Conservation (phyloP, 2,888 invertebrate genomes). For the Perdita meconis region DNA sequence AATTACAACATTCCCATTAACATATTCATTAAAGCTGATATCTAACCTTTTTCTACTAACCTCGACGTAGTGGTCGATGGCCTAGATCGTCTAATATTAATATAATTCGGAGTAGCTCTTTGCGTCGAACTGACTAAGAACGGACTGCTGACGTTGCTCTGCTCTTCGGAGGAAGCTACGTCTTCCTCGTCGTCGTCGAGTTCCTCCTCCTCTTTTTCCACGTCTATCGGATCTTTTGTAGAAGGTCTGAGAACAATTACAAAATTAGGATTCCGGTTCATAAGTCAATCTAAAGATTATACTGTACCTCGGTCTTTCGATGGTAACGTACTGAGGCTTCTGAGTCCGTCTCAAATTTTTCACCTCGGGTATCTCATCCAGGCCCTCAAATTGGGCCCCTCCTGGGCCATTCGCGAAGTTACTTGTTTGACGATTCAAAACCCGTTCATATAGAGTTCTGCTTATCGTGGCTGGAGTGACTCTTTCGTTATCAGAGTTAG, state of each 20-base stretch:
- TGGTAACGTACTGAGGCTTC: slow-evolving; percentile 90
- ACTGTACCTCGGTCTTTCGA: slow-evolving; percentile 88
- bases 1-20: slow-evolving; percentile 1
- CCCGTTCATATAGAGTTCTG: slow-evolving; percentile 91
- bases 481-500: slow-evolving; percentile 61
- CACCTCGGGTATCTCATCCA: slow-evolving; percentile 81
- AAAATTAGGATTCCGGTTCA: no score
- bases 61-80: slow-evolving; percentile 75
- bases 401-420: slow-evolving; percentile 85
- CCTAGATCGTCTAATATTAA: slow-evolving; percentile 79
- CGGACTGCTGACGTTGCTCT: slow-evolving; percentile 72
- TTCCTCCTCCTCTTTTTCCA: slow-evolving; percentile 77
- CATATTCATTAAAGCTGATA: no score
- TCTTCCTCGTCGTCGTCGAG: slow-evolving; percentile 83
- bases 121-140: slow-evolving; percentile 71
- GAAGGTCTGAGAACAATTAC: slow-evolving; percentile 60
- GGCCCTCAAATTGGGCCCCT: slow-evolving; percentile 85
- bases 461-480: slow-evolving; percentile 89
- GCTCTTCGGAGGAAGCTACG: slow-evolving; percentile 79
- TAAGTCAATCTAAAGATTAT: background rate
- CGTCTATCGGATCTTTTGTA: slow-evolving; percentile 66
- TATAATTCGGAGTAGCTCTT: slow-evolving; percentile 78
- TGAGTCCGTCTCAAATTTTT: slow-evolving; percentile 83
- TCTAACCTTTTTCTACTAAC: slow-evolving; percentile 63
- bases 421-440: slow-evolving; percentile 85